These are phyloP conservation scores for Caerostris extrusa DNA, from an alignment of 1,140 invertebrate species.

Conservation along the genomic window DNA sequence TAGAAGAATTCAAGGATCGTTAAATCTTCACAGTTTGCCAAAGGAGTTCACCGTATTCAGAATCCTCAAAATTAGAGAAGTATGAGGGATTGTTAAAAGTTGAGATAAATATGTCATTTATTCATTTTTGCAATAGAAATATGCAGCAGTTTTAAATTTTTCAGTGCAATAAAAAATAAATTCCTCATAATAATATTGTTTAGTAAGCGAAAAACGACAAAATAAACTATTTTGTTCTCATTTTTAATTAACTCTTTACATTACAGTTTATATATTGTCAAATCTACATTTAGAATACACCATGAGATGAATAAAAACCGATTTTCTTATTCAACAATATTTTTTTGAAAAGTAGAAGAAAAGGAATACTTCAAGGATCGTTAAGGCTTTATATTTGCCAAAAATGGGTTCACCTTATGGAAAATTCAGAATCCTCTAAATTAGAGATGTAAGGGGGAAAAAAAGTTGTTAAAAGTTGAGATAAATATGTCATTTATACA, in stretches of 20 bases:
- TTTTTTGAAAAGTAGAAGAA: neutral
- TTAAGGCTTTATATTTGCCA: neutral
- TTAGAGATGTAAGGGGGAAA: neutral
- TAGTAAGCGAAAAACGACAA: neutral
- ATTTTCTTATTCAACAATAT: neutral
- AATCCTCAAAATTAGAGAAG: neutral
- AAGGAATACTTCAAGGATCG: neutral
- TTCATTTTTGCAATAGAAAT: too few relatives aligned
- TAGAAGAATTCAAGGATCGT: neutral
- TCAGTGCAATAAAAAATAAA: too few relatives aligned
- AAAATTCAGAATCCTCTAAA: neutral
- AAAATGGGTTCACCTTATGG: neutral
- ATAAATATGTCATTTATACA: neutral
- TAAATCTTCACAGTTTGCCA: neutral
- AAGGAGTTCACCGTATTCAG: neutral
- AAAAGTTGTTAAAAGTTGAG: neutral
- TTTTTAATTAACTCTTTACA: too few relatives aligned
- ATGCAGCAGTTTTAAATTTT: too few relatives aligned
- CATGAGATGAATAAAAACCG: too few relatives aligned
- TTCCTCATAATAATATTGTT: too few relatives aligned
- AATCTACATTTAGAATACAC: too few relatives aligned
- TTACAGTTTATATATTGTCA: too few relatives aligned
- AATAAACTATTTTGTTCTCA: neutral
- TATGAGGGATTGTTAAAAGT: neutral
- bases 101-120: neutral